Evolutionary conservation across 1,140 invertebrate genomes (phyloP), one percentile per base, ranked within the genome.

Genomic region (Phocides pigmalion): DNA sequence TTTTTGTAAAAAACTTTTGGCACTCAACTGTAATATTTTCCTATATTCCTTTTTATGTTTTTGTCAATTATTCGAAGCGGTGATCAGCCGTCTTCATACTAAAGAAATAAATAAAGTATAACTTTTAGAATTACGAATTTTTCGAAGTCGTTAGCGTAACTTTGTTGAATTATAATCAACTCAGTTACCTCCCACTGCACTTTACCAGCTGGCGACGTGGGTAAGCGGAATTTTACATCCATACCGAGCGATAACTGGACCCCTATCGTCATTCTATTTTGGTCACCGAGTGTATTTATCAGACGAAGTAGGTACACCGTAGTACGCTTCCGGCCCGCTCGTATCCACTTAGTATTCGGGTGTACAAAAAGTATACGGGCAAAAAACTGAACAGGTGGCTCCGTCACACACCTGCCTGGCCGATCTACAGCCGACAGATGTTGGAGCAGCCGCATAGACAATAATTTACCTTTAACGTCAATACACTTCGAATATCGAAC

Each of bases 301-400:
- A 9, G 41, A 17, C n/a, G 25, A 17, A 50, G 32, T 37, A 62
- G 28, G 28, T 14, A 39, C 32, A 20, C 28, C 28, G 22, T 47
- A 20, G 28, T 17, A 47, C 42, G 56, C 59, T 72, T 72, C 65
- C 69, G 64, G 54, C 39, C 46, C 61, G 19, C 62, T 62, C 42
- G 25, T 35, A 46, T 19, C 44, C 17, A 35, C 47, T 66, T 61
- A 53, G 39, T 61, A 22, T 64, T 61, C 62, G 66, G 62, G 56
- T 25, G 49, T 62, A 15, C 9, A 47, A 41, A 69, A 72, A 66
- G 54, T 63, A 25, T 32, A 35, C 25, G 63, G 22, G 66, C 66
- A 81, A 76, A 80, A 81, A 82, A 79, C 73, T 63, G 68, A 80
- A 82, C 82, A 84, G 82, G 82, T 84, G 82, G 67, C 68, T 51